Conservation (phyloP, 2,797 vertebrate species). For the Lateolabrax maculatus region DNA sequence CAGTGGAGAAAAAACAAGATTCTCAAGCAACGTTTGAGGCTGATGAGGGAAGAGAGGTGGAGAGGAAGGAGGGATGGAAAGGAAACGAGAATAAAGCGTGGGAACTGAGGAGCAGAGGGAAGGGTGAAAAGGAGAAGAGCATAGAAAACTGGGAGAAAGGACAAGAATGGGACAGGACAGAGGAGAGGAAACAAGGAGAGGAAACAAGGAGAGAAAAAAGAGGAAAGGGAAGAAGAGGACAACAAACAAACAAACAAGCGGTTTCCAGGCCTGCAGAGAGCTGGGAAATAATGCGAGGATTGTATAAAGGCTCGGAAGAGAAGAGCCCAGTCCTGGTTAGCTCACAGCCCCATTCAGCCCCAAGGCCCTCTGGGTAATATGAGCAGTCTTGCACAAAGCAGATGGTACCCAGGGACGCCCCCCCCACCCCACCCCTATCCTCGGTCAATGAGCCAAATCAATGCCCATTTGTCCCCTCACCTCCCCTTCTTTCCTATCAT, state of each 20-base stretch:
- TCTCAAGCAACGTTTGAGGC: background rate
- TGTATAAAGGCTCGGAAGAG: no score
- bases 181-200: background rate
- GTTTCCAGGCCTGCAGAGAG: no score
- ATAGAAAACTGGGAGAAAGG: no score
- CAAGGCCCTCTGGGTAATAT: constrained; percentile 61
- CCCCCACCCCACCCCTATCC: background rate
- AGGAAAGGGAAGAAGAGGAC: background rate
- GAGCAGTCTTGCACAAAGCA: constrained; percentile 55
- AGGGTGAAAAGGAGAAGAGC: no score
- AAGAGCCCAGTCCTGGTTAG: constrained; percentile 12
- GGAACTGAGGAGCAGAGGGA: no score
- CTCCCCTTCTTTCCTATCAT: background rate
- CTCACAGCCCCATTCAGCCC: constrained; percentile 23
- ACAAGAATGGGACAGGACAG: background rate
- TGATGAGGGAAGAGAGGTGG: background rate
- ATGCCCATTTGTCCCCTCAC: constrained; percentile 35
- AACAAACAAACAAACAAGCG: no score
- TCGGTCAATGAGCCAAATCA: constrained; percentile 52
- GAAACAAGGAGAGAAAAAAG: background rate
- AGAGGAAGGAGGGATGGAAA: background rate
- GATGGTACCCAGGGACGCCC: constrained; percentile 36
- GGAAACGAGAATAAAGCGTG: background rate
- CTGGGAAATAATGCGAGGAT: no score
- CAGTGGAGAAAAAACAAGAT: background rate